Evolutionary conservation across 2,888 invertebrate genomes (phyloP).

Genomic region (Pachycephus smyrnensis): DNA sequence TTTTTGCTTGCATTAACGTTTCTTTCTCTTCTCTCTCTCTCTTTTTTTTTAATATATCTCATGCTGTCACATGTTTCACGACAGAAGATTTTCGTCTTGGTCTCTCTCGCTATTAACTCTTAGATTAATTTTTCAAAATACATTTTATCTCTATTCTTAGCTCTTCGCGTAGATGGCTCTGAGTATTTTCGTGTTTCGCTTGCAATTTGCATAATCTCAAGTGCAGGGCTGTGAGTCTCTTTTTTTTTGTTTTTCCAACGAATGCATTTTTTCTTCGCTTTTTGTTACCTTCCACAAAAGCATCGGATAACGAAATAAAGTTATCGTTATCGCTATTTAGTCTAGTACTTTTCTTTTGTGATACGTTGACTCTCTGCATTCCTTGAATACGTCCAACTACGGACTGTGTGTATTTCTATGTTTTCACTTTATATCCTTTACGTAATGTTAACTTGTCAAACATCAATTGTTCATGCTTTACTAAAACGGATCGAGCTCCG

Average conservation of each 20-base stretch:
- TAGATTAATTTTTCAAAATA: slow-evolving; percentile 23
- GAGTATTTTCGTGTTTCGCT: background rate
- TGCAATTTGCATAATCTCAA: background rate
- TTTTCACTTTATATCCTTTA: background rate
- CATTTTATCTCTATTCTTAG: slow-evolving; percentile 15
- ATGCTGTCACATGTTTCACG: slow-evolving; percentile 35
- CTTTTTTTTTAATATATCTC: slow-evolving; percentile 19
- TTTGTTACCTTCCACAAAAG: background rate
- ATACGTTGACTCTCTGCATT: background rate
- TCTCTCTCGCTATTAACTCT: slow-evolving; percentile 19
- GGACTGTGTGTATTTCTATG: background rate
- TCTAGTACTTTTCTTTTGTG: background rate
- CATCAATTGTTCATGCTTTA: background rate
- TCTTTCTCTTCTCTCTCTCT: slow-evolving; percentile 1
- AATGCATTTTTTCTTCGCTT: slow-evolving; percentile 1
- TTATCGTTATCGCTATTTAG: background rate
- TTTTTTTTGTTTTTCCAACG: slow-evolving; percentile 20
- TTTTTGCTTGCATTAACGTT: slow-evolving; percentile 14
- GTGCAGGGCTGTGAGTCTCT: background rate
- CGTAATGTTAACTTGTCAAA: background rate
- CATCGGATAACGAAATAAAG: background rate
- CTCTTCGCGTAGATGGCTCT: slow-evolving; percentile 12
- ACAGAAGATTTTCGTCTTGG: slow-evolving; percentile 34
- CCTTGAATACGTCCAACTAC: background rate
- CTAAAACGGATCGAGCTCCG: slow-evolving; percentile 17